Evolutionary conservation across 2,888 invertebrate species (phyloP).

Genomic region (Crioceris asparagi): DNA sequence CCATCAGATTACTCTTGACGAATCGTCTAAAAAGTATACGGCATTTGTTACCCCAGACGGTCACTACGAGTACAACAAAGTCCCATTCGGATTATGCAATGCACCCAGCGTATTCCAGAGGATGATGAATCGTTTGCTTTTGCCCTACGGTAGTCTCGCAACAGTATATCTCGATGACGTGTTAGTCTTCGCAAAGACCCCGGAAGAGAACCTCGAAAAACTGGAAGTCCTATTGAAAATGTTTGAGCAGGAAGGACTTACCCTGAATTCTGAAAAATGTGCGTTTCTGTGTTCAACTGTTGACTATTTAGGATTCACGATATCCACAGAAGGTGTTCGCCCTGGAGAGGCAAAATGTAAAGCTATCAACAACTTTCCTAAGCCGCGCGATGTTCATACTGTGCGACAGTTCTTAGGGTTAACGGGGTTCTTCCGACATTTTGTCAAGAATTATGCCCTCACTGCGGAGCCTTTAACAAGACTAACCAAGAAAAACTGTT

Average conservation of each 20-base stretch:
- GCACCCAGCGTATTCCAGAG: slow-evolving; percentile 28
- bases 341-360: neutral
- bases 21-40: slow-evolving; percentile 7
- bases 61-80: neutral
- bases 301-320: slow-evolving; percentile 3
- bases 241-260: slow-evolving; percentile 8
- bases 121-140: slow-evolving; percentile 10
- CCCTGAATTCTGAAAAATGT: slow-evolving; percentile 13
- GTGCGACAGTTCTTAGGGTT: slow-evolving; percentile 8
- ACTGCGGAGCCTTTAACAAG: slow-evolving; percentile 27
- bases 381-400: slow-evolving; percentile 5
- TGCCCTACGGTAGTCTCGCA: neutral
- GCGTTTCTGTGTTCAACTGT: slow-evolving; percentile 6
- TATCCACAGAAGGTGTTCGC: neutral
- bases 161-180: slow-evolving; percentile 13
- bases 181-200: slow-evolving; percentile 6
- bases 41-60: slow-evolving; percentile 6
- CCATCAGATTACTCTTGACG: slow-evolving; percentile 1
- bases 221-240: slow-evolving; percentile 8
- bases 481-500: too few species aligned
- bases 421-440: slow-evolving; percentile 19
- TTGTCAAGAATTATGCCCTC: slow-evolving; percentile 15
- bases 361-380: slow-evolving; percentile 3
- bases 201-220: slow-evolving; percentile 8
- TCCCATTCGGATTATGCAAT: slow-evolving; percentile 16